These are phyloP conservation scores for Fundulus diaphanus DNA, from an alignment of 2,797 vertebrate species.

Conservation along the genomic window DNA sequence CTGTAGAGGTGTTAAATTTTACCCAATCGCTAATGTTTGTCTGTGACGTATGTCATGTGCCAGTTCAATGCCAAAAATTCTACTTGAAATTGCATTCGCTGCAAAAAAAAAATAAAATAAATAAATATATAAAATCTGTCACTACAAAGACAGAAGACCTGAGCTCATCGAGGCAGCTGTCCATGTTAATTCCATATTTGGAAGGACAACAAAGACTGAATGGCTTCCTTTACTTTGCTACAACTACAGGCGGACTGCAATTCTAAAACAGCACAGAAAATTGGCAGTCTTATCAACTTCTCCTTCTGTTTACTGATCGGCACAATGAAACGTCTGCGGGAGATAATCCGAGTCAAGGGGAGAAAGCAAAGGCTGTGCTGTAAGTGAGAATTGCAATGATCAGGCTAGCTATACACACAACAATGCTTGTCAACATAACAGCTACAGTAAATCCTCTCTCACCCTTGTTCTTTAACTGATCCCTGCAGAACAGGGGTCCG, in stretches of 20 bases:
- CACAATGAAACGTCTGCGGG: too few species aligned
- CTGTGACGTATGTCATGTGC: too few species aligned
- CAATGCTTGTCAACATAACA: background rate
- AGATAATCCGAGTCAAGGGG: background rate
- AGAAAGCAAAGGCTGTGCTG: background rate
- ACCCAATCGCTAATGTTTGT: background rate
- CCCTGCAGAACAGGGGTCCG: background rate
- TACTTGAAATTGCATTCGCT: background rate
- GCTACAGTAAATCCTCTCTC: background rate
- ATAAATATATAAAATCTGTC: background rate
- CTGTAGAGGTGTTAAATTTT: background rate
- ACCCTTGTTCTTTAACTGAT: background rate
- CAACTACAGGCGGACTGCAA: background rate
- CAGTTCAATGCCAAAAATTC: background rate
- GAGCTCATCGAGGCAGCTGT: background rate
- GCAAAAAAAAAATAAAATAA: background rate
- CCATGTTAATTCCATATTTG: background rate
- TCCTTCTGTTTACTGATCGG: too few species aligned
- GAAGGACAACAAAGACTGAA: background rate
- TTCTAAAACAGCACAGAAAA: conserved; percentile 1
- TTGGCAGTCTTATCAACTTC: too few species aligned
- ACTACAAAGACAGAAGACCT: background rate
- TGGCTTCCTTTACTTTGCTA: background rate
- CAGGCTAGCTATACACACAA: background rate
- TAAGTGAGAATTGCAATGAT: background rate